Conservation (phyloP, 2,113 vertebrate genomes). For the Neolamprologus caudopunctatus region DNA sequence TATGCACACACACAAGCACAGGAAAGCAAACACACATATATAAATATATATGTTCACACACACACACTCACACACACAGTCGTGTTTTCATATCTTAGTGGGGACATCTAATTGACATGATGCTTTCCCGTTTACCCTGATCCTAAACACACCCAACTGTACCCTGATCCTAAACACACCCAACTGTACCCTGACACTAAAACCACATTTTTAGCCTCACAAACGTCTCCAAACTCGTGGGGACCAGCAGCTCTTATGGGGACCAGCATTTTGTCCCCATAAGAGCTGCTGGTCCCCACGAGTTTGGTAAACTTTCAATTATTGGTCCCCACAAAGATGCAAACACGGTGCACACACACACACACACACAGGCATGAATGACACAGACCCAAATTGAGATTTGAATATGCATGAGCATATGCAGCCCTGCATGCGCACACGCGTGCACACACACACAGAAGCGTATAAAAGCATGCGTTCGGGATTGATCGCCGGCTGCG, state of each 20-base stretch:
- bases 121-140: neutral
- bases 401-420: neutral
- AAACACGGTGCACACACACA: neutral
- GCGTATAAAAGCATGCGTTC: neutral
- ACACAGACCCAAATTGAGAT: neutral
- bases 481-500: neutral
- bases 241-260: neutral
- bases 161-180: accelerated
- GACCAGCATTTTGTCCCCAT: neutral
- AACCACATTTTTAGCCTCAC: neutral
- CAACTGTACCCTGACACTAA: neutral
- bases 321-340: neutral
- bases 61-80: neutral
- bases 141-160: accelerated
- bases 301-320: neutral
- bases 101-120: neutral
- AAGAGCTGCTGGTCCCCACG: neutral
- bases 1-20: neutral
- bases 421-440: neutral
- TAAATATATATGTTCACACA: neutral
- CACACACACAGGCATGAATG: neutral
- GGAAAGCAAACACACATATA: neutral
- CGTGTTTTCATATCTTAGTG: neutral
- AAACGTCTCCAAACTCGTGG: neutral
- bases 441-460: neutral